phyloP scores from a whole-genome alignment of 2,888 invertebrate species.

The Marronus borbonicus region DNA sequence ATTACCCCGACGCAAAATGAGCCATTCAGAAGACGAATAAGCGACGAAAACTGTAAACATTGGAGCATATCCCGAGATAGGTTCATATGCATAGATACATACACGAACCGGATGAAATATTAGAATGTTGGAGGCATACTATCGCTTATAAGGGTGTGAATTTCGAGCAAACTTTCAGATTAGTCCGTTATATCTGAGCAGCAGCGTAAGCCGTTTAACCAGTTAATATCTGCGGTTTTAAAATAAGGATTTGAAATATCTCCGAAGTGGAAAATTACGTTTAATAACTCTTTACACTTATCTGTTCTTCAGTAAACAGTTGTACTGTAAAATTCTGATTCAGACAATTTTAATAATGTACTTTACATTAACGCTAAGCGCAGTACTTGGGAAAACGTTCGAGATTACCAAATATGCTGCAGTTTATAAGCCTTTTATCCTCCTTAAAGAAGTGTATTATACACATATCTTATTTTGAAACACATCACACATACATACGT shows the following conservation, averaged over 20 bases:
- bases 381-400: no score
- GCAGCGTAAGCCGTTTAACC: not conserved
- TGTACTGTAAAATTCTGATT: no score
- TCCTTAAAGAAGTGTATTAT: no score
- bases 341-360: no score
- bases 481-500: not conserved
- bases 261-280: no score
- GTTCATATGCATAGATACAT: constrained; percentile 23
- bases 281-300: no score
- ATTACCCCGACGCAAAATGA: constrained; percentile 61
- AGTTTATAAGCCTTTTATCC: no score
- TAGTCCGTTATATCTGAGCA: not conserved
- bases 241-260: no score
- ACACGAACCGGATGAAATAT: not conserved
- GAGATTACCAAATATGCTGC: no score
- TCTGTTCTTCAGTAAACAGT: no score
- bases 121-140: constrained; percentile 1
- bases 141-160: not conserved
- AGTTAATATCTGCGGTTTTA: no score
- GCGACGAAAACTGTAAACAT: constrained; percentile 66
- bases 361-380: no score
- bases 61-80: constrained; percentile 59
- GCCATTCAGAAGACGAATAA: constrained; percentile 67
- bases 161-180: not conserved
- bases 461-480: not conserved